A percentile compares a stretch with the other conserved stretches of the same genome.
phyloP scores from a whole-genome alignment of 2,888 invertebrate species.

The Gari tellinella region DNA sequence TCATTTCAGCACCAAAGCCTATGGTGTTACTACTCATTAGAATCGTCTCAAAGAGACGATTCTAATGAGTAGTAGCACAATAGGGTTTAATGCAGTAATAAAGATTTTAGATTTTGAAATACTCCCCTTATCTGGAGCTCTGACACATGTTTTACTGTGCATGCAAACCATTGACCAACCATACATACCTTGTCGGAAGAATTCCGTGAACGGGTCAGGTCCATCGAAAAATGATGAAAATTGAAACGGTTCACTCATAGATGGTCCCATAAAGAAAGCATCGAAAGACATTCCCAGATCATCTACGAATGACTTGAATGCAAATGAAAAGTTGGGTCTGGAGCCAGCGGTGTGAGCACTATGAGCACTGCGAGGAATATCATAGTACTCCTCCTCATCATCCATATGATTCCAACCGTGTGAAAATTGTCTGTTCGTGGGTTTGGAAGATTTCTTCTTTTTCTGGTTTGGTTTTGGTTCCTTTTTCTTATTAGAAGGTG shows the following conservation, averaged over 20 bases:
- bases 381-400: constrained; percentile 46
- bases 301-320: constrained; percentile 75
- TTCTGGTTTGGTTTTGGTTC: constrained; percentile 29
- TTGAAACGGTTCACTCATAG: constrained; percentile 42
- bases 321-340: constrained; percentile 68
- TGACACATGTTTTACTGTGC: too few relatives aligned
- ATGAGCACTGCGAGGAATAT: constrained; percentile 24
- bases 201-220: constrained; percentile 53
- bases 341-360: constrained; percentile 9
- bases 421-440: constrained; percentile 42
- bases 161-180: too few relatives aligned
- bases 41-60: too few relatives aligned
- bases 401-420: constrained; percentile 49
- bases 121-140: too few relatives aligned
- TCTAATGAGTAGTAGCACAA: too few relatives aligned
- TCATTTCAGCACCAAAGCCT: too few relatives aligned
- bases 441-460: constrained; percentile 26
- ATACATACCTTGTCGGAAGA: constrained; percentile 43
- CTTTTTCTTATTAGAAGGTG: constrained; percentile 23
- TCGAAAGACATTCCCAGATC: constrained; percentile 69
- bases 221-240: constrained; percentile 64
- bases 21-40: too few relatives aligned
- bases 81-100: too few relatives aligned
- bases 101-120: too few relatives aligned
- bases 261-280: constrained; percentile 56